Evolutionary conservation across 1,140 invertebrate genomes (phyloP).

Genomic region (Drosophila arawakana): DNA sequence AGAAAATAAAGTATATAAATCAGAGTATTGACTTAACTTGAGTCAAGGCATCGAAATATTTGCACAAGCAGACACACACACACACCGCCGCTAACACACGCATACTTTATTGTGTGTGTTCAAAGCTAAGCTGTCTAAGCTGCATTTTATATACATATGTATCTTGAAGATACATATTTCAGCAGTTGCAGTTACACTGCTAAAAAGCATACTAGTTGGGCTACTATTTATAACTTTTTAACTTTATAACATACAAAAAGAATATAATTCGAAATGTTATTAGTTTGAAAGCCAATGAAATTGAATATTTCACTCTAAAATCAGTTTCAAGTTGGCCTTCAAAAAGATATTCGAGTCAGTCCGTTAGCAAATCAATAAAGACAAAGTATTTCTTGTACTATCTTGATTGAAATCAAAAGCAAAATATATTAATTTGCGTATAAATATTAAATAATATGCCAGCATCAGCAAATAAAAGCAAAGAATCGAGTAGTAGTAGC

Average conservation of each 20-base stretch:
- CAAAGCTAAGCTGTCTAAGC: conserved; percentile 25
- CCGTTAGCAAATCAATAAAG: too few relatives aligned
- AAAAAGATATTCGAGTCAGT: too few relatives aligned
- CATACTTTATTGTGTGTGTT: background rate
- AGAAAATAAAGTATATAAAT: conserved; percentile 42
- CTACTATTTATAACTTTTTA: too few relatives aligned
- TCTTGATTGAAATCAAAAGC: too few relatives aligned
- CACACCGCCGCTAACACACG: too few relatives aligned
- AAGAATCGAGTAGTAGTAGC: background rate
- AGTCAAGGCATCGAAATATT: background rate
- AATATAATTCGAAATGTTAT: too few relatives aligned
- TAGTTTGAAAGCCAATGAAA: too few relatives aligned
- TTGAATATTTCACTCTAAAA: too few relatives aligned
- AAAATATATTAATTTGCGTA: background rate
- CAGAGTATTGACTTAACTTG: conserved; percentile 22
- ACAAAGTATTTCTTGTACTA: too few relatives aligned
- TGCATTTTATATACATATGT: background rate
- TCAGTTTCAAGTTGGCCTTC: too few relatives aligned
- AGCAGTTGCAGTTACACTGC: too few relatives aligned
- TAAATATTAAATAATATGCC: background rate
- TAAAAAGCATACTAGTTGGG: background rate
- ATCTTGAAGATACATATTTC: background rate
- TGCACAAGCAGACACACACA: background rate
- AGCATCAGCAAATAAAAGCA: background rate
- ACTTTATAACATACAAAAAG: too few relatives aligned